A percentile compares a stretch with the other conserved stretches of the same genome.
phyloP scores from a whole-genome alignment of 2,113 vertebrate genomes.

The Urocitellus parryii region DNA sequence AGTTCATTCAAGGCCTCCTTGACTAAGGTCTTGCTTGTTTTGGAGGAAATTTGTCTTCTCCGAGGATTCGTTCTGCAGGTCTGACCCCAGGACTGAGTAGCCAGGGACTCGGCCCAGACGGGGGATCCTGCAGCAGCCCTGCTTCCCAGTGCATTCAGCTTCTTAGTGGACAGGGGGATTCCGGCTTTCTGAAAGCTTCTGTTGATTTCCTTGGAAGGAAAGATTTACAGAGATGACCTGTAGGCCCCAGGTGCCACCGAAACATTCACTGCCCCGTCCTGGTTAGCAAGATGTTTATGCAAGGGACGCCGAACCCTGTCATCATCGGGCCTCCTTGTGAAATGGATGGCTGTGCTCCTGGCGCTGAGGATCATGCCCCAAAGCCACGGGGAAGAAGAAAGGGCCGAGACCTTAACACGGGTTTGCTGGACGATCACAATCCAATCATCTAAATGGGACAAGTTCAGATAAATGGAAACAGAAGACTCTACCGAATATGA shows the following conservation, averaged over 20 bases:
- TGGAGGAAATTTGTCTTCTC: background rate
- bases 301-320: conserved; percentile 62
- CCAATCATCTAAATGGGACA: conserved; percentile 40
- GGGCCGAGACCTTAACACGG: conserved; percentile 35
- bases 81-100: background rate
- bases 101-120: background rate
- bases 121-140: background rate
- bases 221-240: conserved; percentile 62
- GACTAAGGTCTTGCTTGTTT: background rate
- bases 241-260: background rate
- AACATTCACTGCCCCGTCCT: conserved; percentile 24
- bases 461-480: conserved; percentile 28
- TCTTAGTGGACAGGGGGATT: conserved; percentile 14
- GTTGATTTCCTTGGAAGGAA: conserved; percentile 57
- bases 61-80: background rate
- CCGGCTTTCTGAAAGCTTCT: conserved; percentile 57
- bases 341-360: conserved; percentile 63
- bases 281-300: conserved; percentile 54
- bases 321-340: conserved; percentile 68
- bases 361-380: conserved; percentile 60
- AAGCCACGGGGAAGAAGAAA: conserved; percentile 71
- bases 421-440: conserved; percentile 69
- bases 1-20: background rate
- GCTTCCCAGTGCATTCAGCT: background rate
- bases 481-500: background rate